Base-by-base conservation (phyloP, 2,797 vertebrate species). In the Percopsis omiscomaycus region DNA sequence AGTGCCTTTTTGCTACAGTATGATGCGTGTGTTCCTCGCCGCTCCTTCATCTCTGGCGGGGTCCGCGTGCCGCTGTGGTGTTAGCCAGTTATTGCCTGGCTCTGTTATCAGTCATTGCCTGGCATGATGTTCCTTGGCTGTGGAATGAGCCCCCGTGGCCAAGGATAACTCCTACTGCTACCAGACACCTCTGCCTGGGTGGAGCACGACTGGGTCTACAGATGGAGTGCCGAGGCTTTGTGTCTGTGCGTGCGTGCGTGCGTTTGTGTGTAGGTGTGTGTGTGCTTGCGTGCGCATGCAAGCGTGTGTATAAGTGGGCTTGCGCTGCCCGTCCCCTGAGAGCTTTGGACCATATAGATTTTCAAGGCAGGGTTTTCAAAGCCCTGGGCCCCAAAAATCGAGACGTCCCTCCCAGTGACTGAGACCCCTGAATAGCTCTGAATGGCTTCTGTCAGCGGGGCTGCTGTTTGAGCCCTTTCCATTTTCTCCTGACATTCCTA, bases 141-240 rank as follows among this genome's bases (percentile, higher is more conserved):
- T 72, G 77, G 68, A 81, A 84, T 82, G 81, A 82, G 79, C 83
- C 74, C 80, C 71, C 80, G 53, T 83, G 78, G 83, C 80, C 88
- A 86, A 71, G 77, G 84, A 86, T 84, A 84, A 87, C 78, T 86
- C 82, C 76, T 67, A 66, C 80, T 68, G 82, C 79, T 80, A 88
- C 74, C 80, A 84, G 81, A 85, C 80, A 87, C 81, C 86, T 84
- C 83, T 80, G 77, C 80, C 75, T 80, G 81, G 72, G 77, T 84
- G 75, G 80, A 79, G 84, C 84, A 84, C 74, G 78, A 73, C 79
- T 84, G 81, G 72, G 69, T 61, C 68, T 59, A 28, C 61, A 71
- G 75, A 82, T 84, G 71, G 74, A 82, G 83, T 84, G 65, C 49
- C 29, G 54, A 57, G 62, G 42, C 55, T 52, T 69, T 63, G 64